These are phyloP conservation scores for Chaetogeoica ovagalla DNA, from an alignment of 2,888 invertebrate genomes.

Conservation along the genomic window DNA sequence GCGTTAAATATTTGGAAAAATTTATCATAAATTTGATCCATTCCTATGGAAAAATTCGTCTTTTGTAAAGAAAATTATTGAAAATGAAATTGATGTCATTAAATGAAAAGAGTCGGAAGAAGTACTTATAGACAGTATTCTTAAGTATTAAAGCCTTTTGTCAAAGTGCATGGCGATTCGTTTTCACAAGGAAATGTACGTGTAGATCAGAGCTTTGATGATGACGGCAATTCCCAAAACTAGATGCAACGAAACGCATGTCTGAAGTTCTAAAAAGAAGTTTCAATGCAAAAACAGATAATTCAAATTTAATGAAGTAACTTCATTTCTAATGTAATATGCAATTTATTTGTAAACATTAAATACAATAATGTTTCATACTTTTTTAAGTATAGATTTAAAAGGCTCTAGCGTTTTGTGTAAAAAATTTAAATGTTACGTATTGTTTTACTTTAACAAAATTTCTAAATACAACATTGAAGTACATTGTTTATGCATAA, in stretches of 20 bases:
- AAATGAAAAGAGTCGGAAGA: neutral
- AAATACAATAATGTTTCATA: no score
- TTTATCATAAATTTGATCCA: conserved; percentile 28
- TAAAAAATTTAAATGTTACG: no score
- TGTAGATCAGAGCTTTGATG: neutral
- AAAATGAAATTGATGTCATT: neutral
- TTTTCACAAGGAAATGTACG: neutral
- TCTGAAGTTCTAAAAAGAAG: conserved; percentile 25
- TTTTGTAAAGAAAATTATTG: neutral
- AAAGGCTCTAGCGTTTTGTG: no score
- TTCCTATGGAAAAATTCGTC: neutral
- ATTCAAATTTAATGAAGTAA: neutral
- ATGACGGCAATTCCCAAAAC: conserved; percentile 12
- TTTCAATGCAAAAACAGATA: neutral
- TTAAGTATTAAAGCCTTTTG: neutral
- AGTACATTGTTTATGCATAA: no score
- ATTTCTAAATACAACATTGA: no score
- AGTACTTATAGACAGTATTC: neutral
- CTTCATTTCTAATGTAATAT: no score
- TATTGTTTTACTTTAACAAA: no score
- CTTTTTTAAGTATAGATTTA: no score
- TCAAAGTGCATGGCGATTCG: conserved; percentile 2
- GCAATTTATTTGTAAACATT: no score
- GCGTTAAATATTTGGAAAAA: conserved; percentile 20
- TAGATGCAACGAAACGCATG: conserved; percentile 35